phyloP scores from a whole-genome alignment of 37 sponge, comb jelly and placozoan genomes.

The Geodia barretti region DNA sequence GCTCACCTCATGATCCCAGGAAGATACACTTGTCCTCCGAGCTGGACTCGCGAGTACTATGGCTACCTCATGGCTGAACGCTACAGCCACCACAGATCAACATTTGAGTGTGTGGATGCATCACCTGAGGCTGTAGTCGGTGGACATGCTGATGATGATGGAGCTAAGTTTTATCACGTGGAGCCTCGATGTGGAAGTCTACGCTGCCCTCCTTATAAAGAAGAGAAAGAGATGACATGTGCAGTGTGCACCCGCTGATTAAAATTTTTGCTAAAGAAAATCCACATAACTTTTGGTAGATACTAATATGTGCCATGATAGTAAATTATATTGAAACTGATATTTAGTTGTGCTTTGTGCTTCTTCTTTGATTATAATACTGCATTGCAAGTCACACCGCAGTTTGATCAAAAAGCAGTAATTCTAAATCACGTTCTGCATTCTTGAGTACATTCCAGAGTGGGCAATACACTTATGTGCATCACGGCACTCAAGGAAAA shows the following conservation, averaged over 20 bases:
- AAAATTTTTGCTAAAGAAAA: neutral
- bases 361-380: no score
- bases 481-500: no score
- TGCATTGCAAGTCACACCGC: no score
- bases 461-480: no score
- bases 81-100: neutral
- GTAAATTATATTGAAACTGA: neutral
- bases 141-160: constrained; percentile 7
- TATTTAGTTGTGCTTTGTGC: neutral
- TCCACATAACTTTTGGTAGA: neutral
- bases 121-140: constrained; percentile 13
- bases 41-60: constrained; percentile 51
- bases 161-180: constrained; percentile 32
- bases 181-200: constrained; percentile 32
- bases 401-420: no score
- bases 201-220: constrained; percentile 43
- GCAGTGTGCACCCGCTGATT: constrained; percentile 49
- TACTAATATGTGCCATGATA: neutral
- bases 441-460: no score
- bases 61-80: constrained; percentile 40
- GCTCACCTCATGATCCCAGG: constrained; percentile 34
- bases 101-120: constrained; percentile 42
- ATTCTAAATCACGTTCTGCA: no score
- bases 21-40: constrained; percentile 8
- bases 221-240: constrained; percentile 39